A percentile compares a stretch with the other conserved stretches of the same genome.
These are phyloP conservation scores for Vesta saturnalis DNA, from an alignment of 2,888 invertebrate genomes.

Conservation along the genomic window DNA sequence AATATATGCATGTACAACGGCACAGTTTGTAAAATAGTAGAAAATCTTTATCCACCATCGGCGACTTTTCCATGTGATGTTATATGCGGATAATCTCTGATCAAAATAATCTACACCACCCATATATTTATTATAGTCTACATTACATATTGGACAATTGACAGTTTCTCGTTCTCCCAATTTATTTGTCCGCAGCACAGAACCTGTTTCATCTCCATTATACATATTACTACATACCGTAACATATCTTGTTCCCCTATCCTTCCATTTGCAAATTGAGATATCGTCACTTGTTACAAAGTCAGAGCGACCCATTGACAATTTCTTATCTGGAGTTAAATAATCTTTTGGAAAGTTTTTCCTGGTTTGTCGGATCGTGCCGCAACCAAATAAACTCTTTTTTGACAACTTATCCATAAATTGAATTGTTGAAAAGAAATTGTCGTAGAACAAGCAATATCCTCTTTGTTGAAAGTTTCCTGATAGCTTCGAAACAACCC, in stretches of 20 bases:
- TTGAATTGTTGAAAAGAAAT: constrained; percentile 25
- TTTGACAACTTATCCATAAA: neutral
- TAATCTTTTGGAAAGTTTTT: neutral
- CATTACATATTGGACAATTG: constrained; percentile 30
- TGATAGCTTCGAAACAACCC: neutral
- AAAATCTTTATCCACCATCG: neutral
- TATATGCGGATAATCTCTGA: neutral
- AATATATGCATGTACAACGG: neutral
- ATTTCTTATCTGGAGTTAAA: constrained; percentile 1
- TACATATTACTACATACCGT: neutral
- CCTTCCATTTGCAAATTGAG: constrained; percentile 49
- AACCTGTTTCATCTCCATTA: neutral
- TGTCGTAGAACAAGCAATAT: constrained; percentile 3
- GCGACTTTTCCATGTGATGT: neutral
- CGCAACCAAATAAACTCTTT: no score
- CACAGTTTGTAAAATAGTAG: neutral
- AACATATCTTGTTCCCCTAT: constrained; percentile 32
- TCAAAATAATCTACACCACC: neutral
- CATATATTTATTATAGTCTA: neutral
- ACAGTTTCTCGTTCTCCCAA: neutral
- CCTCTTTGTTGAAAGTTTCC: neutral
- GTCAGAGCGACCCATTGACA: constrained; percentile 15
- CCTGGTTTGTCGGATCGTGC: neutral
- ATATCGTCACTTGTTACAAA: constrained; percentile 36
- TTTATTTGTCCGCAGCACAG: neutral